Conservation (phyloP, 2,797 vertebrate genomes). For the Spizella passerina region DNA sequence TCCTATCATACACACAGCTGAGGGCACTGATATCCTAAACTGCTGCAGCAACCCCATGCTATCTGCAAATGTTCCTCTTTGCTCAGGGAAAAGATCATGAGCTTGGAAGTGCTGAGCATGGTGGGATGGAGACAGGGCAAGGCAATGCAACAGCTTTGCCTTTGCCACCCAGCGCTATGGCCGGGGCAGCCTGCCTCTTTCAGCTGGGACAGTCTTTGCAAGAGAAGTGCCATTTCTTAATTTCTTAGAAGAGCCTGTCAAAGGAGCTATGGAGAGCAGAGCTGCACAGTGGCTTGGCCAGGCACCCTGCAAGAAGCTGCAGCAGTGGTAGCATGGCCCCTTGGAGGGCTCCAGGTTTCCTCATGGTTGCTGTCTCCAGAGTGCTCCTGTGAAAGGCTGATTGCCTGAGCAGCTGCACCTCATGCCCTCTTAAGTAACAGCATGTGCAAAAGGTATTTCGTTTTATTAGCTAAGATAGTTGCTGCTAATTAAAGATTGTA, state of each 20-base stretch:
- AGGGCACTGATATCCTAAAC: not conserved
- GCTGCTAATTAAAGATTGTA: slow-evolving; percentile 17
- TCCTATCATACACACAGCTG: not conserved
- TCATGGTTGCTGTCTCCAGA: not conserved
- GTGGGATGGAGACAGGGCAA: not conserved
- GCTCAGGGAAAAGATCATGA: not conserved
- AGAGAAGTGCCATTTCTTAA: not conserved
- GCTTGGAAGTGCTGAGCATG: not conserved
- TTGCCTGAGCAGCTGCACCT: not conserved
- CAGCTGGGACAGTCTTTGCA: not conserved
- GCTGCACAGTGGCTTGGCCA: not conserved
- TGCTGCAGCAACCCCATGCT: not conserved
- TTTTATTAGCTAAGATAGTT: slow-evolving; percentile 3
- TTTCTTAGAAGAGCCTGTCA: not conserved
- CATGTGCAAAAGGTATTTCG: not conserved
- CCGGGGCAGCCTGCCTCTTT: not conserved
- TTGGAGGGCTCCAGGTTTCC: not conserved
- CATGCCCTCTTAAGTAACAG: not conserved
- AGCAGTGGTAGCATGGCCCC: not conserved
- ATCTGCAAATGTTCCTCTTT: not conserved
- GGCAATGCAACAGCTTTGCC: not conserved
- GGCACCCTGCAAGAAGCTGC: not conserved
- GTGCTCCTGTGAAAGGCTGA: not conserved
- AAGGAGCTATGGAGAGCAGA: not conserved
- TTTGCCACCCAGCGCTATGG: not conserved